Evolutionary conservation across 2,888 invertebrate genomes (phyloP).

Genomic region (Aphodius granarius): DNA sequence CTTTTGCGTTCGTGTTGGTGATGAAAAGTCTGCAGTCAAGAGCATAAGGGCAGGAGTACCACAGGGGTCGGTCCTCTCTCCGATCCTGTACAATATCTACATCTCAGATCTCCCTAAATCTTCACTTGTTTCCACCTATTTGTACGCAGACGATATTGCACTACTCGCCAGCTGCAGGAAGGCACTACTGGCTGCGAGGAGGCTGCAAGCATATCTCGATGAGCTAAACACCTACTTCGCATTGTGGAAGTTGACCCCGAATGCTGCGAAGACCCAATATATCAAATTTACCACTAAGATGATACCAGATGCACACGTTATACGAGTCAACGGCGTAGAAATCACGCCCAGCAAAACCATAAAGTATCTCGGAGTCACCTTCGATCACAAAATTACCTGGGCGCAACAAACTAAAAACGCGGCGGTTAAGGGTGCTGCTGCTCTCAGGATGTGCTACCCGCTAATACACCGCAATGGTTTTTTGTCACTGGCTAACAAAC

Average conservation of each 20-base stretch:
- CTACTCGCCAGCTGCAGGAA: not conserved
- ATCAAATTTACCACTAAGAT: not conserved
- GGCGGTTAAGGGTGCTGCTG: not conserved
- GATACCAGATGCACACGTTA: not conserved
- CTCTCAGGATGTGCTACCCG: not conserved
- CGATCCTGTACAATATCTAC: not conserved
- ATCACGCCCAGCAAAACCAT: not conserved
- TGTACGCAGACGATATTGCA: constrained; percentile 5
- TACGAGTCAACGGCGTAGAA: not conserved
- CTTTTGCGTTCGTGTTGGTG: not conserved
- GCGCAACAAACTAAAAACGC: not conserved
- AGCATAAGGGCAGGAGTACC: constrained; percentile 3
- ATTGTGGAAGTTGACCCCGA: not conserved
- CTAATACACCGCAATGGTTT: not conserved
- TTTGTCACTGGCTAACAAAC: not conserved
- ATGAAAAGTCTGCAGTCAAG: not conserved
- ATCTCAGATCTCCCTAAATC: not conserved
- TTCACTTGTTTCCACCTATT: not conserved
- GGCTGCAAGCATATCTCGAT: not conserved
- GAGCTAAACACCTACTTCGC: not conserved
- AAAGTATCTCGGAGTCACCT: not conserved
- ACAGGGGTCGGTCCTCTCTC: not conserved
- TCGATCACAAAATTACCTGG: not conserved
- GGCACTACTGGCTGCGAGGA: not conserved
- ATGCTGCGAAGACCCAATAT: not conserved